Percentiles rank a stretch among this genome's conserved stretches.
Conservation (phyloP, 2,888 invertebrate genomes). For the Coenonympha glycerion region DNA sequence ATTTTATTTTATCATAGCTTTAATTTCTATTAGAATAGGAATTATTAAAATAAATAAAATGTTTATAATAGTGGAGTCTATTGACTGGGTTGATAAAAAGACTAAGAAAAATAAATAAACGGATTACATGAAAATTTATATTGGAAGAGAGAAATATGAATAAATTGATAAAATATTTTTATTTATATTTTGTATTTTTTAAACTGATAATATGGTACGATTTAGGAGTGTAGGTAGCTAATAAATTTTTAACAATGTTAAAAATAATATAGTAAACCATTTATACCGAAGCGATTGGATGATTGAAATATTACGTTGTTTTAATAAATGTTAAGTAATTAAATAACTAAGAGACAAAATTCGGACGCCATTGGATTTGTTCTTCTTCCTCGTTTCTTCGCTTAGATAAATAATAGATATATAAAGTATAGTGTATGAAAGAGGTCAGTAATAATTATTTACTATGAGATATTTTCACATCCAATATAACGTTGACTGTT, state of each 20-base stretch:
- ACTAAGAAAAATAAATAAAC: constrained; percentile 30
- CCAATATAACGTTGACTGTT: no score
- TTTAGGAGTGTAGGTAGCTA: constrained; percentile 58
- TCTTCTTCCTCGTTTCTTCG: constrained; percentile 19
- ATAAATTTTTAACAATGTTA: constrained; percentile 46
- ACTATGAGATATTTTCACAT: background rate
- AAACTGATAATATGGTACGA: constrained; percentile 35
- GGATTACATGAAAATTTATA: constrained; percentile 28
- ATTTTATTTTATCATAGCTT: constrained; percentile 8
- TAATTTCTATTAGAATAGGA: background rate
- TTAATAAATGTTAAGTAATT: constrained; percentile 18
- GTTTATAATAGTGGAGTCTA: background rate
- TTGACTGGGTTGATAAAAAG: constrained; percentile 7
- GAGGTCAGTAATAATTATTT: constrained; percentile 10
- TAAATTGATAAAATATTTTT: constrained; percentile 40
- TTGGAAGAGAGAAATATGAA: constrained; percentile 30
- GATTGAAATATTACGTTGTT: background rate
- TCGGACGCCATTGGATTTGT: constrained; percentile 26
- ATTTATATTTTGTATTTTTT: constrained; percentile 39
- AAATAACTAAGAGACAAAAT: constrained; percentile 18
- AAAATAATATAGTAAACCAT: constrained; percentile 19
- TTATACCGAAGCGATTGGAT: constrained; percentile 11
- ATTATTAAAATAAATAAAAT: background rate
- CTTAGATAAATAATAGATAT: constrained; percentile 11
- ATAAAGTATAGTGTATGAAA: constrained; percentile 7